Evolutionary conservation across 1,140 invertebrate genomes (phyloP).

Genomic region (Myzus persicae): DNA sequence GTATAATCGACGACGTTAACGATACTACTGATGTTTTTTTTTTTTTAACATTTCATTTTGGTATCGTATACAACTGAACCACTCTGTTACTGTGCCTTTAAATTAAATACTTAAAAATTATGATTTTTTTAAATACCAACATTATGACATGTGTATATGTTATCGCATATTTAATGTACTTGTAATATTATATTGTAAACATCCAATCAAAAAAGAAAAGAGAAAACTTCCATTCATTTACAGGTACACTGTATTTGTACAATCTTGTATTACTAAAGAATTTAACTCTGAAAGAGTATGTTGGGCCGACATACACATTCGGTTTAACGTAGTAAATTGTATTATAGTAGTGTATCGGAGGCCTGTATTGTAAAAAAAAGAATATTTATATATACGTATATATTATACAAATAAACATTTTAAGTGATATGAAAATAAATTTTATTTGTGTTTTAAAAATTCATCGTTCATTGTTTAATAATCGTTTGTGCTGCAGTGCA

Average conservation of each 20-base stretch:
- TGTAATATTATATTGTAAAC: neutral
- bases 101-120: neutral
- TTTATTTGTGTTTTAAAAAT: constrained; percentile 27
- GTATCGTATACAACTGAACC: neutral
- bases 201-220: constrained; percentile 1
- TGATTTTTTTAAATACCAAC: neutral
- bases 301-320: constrained; percentile 1
- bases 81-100: neutral
- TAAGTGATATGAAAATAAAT: constrained; percentile 51
- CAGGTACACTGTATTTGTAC: neutral
- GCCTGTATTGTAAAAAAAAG: constrained; percentile 40
- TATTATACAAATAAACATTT: constrained; percentile 35
- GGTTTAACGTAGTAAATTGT: neutral
- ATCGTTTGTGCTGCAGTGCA: neutral
- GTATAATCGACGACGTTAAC: neutral
- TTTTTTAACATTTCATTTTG: neutral
- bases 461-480: constrained; percentile 18
- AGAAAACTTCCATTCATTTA: neutral
- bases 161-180: neutral
- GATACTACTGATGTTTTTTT: neutral
- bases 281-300: constrained; percentile 7
- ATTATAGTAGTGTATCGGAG: neutral
- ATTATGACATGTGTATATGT: neutral
- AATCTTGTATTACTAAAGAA: constrained; percentile 42
- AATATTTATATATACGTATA: constrained; percentile 30